Evolutionary conservation across 64 coral and sea anemone species (phyloP), one percentile per base, ranked within the genome.

Genomic region (Cladopsammia gracilis): DNA sequence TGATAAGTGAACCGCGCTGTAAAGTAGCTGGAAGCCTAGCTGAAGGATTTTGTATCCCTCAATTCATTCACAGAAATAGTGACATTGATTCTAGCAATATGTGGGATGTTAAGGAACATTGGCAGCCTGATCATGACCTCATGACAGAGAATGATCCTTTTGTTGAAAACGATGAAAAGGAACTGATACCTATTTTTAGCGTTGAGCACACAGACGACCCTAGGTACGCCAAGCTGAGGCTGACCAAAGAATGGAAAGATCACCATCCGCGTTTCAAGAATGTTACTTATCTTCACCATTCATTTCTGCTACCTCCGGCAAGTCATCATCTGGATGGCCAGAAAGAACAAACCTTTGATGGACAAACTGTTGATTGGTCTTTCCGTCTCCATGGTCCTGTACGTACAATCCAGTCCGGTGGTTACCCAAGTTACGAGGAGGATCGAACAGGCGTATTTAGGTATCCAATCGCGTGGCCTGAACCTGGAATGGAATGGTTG

Each of bases 11-110:
- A 16, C 42, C 45, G 10, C 22, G 52, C 3, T 59, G 75, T 13
- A 62, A 58, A 46, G 92, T 83, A 48, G 64, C 91, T 3, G 91
- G 91, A 71, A 93, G 82, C 79, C 82, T 43, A 42, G 59, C 25
- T 14, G 83, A 93, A 43, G 91, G 91, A 9, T 87, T 87, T 87
- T 93, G 91, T 50, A 86, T 86, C 45, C 91, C 90, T 62, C 69
- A 92, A 47, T 86, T 86, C 18, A 23, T 86, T 10, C 90, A 65
- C 59, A 3, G 59, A 42, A 77, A 74, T 49, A 76, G 47, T 16
- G 79, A 53, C 10, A 48, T 66, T 0, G 45, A 86, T 13, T 58
- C 22, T 14, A 23, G 71, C 12, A 4, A 0, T 25, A 23, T 19
- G 48, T 25, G 45, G 22, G 16, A 67, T 11, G 46, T 65, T 5